Evolutionary conservation across 2,888 invertebrate species (phyloP), one percentile per base, ranked within the genome.

Genomic region (Phortica magna): DNA sequence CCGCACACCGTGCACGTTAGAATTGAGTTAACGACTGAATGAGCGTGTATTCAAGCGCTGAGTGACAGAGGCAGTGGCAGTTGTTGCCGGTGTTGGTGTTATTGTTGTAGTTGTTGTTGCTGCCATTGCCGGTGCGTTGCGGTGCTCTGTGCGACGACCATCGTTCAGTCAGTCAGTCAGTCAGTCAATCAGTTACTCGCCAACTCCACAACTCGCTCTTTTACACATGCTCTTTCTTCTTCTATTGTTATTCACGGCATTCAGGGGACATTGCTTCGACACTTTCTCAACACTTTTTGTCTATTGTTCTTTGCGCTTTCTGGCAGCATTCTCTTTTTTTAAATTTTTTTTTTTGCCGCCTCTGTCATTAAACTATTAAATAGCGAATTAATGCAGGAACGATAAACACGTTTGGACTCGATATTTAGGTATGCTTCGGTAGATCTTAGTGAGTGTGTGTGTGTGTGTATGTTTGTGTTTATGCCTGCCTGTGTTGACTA

Each of bases 251-350:
- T 14, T 17, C 17, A 2, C 17, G 55, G 17, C n/a, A 14, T 72
- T 77, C 55, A 17, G 55, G 55, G 55, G 22, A 7, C 57, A n/a
- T 67, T 74, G 75, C 76, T 53, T 61, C 74, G 41, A 61, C 48
- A 48, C 64, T 64, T 64, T 74, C 74, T 74, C 31, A 65, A 39
- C 65, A 78, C 78, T 79, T 67, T 77, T 55, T n/a, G 75, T 41
- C 73, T 73, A 75, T 83, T 83, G 79, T 81, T 79, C 78, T 82
- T 83, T 57, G 43, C 14, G 22, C 67, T 55, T 81, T 68, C 79
- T 81, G 53, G 31, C 31, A 31, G 31, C 31, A 31, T 53, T 53
- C n/a, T 53, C 53, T 53, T 53, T 53, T 53, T 53, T n/a, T n/a
- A n/a, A n/a, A n/a, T 57, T 14, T 7, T 59, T 59, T 14, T 59